Evolutionary conservation across 2,888 invertebrate genomes (phyloP), one percentile per base, ranked within the genome.

Genomic region (Limnephilus rhombicus): DNA sequence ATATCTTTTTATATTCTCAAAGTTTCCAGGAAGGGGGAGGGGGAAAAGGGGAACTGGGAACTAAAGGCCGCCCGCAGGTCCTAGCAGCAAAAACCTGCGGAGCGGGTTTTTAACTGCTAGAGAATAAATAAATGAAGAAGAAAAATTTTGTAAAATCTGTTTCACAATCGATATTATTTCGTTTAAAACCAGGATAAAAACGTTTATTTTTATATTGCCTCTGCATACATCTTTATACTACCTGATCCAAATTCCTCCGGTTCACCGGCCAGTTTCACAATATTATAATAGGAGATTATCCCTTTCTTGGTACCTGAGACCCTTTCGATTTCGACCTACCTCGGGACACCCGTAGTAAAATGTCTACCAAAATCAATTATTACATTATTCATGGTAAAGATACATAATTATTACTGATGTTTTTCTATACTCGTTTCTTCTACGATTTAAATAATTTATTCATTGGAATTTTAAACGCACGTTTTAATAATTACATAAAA

Each of bases 211-310:
- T 3, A 7, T 7, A 68, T 68, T 18, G 15, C 18, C 0, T 53
- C 53, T 15, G 18, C 68, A 45, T 45, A 4, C 2, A 3, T 37
- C 2, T 37, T 34, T 34, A 34, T 1, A 45, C 45, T 68, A 68
- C 68, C 83, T 83, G 83, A 83, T 37, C 31, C 83, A 83, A 83
- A 83, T 83, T 83, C 83, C 83, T 37, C 3, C 4, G 83, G 37
- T 83, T 83, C 83, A 18, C 18, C 18, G 3, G 7, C 7, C 5
- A 24, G 68, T 68, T 68, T 68, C 15, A 49, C 4, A 49, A 49
- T 49, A 15, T 49, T 68, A 83, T 83, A 83, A 83, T 18, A 85
- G 9, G 41, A 41, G 85, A 85, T 85, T 85, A 85, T 85, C 85
- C 85, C 85, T 85, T 85, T 85, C 7, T 83, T 37, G 31, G 18